Percentiles rank a stretch among this genome's conserved stretches.
These are phyloP conservation scores for Streptopelia turtur DNA, from an alignment of 2,797 vertebrate species.

Conservation along the genomic window DNA sequence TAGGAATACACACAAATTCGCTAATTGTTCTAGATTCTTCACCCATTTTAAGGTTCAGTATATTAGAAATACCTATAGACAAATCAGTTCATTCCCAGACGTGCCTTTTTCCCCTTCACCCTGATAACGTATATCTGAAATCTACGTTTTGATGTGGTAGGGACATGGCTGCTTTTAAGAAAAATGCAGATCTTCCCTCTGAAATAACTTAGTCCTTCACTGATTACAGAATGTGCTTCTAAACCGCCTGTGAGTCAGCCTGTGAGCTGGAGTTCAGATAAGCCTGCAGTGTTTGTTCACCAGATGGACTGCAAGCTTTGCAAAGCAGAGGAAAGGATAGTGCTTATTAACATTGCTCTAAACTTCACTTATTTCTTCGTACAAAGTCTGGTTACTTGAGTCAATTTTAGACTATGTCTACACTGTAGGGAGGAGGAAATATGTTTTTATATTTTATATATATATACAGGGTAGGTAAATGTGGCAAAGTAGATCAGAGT, in stretches of 20 bases:
- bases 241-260: constrained; percentile 36
- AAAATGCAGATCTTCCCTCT: constrained; percentile 67
- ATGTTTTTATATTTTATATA: background rate
- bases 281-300: constrained; percentile 61
- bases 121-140: background rate
- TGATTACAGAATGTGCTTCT: constrained; percentile 68
- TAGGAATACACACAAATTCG: background rate
- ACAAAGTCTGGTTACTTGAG: background rate
- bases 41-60: background rate
- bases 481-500: background rate
- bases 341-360: constrained; percentile 44
- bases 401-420: background rate
- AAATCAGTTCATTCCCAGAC: background rate
- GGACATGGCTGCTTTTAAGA: constrained; percentile 16
- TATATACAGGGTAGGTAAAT: constrained; percentile 19
- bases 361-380: constrained; percentile 18
- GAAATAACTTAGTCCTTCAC: constrained; percentile 67
- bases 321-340: constrained; percentile 50
- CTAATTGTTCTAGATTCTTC: background rate
- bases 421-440: background rate
- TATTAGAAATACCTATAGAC: background rate
- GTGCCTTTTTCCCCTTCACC: background rate
- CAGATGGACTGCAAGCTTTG: constrained; percentile 64
- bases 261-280: constrained; percentile 66
- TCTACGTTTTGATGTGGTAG: constrained; percentile 8